A percentile compares a stretch with the other conserved stretches of the same genome.
Evolutionary conservation across 2,113 vertebrate genomes (phyloP).

Genomic region (Reinhardtius hippoglossoides): DNA sequence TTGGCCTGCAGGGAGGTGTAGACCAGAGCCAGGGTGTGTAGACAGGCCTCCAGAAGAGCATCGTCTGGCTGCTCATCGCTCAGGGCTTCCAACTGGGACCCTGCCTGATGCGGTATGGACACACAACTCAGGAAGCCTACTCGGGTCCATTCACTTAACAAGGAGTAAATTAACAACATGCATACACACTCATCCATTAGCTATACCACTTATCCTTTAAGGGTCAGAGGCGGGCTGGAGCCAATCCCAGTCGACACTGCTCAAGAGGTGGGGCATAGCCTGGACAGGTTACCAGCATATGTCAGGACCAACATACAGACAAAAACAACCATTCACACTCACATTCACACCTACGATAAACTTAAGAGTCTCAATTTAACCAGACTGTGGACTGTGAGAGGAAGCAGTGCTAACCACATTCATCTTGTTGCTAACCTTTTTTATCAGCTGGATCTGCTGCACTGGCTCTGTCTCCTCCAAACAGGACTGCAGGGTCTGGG

Average conservation of each 20-base stretch:
- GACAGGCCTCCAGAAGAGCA: conserved; percentile 81
- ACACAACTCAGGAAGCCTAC: neutral
- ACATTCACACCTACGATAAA: too few relatives aligned
- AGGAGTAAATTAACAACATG: too few relatives aligned
- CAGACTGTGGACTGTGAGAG: too few relatives aligned
- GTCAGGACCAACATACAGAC: too few relatives aligned
- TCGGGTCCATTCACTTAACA: neutral
- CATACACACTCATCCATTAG: too few relatives aligned
- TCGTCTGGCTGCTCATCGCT: conserved; percentile 54
- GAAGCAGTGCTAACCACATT: neutral
- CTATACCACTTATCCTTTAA: too few relatives aligned
- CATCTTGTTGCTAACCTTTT: conserved; percentile 83
- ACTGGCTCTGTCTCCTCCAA: conserved; percentile 86
- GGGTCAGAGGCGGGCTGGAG: too few relatives aligned
- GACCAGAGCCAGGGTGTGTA: conserved; percentile 84
- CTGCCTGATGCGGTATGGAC: conserved; percentile 75
- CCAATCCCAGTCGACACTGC: too few relatives aligned
- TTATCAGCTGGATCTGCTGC: conserved; percentile 90
- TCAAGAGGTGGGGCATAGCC: too few relatives aligned
- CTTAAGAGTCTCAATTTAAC: too few relatives aligned
- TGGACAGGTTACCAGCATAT: too few relatives aligned
- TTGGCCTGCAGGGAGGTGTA: conserved; percentile 87
- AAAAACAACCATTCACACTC: too few relatives aligned
- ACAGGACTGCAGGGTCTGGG: conserved; percentile 85
- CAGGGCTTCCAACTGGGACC: conserved; percentile 83